Evolutionary conservation across 2,113 vertebrate genomes (phyloP).

Genomic region (Gambusia affinis): DNA sequence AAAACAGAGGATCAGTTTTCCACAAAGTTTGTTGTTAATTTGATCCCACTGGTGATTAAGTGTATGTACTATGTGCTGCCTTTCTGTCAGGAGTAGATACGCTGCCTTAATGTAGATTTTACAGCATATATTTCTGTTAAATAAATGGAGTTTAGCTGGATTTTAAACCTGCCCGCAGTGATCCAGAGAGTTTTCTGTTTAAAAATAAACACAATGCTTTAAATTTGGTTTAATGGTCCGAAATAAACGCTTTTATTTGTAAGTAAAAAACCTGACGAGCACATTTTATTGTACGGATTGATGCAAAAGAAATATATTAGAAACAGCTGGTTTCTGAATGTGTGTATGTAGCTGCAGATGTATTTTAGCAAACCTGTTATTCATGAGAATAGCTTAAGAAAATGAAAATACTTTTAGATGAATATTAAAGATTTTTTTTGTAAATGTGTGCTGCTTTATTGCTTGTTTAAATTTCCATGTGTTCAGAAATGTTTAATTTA

Average conservation of each 20-base stretch:
- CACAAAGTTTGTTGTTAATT: background rate
- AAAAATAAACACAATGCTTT: background rate
- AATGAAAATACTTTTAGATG: background rate
- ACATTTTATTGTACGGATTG: background rate
- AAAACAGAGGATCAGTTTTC: background rate
- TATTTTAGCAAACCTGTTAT: background rate
- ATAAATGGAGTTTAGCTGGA: background rate
- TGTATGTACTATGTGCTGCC: background rate
- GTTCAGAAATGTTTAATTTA: background rate
- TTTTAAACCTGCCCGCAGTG: background rate
- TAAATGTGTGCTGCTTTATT: background rate
- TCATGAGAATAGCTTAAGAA: background rate
- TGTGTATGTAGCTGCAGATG: background rate
- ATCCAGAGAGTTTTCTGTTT: background rate
- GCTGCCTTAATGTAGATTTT: background rate
- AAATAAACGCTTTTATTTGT: background rate
- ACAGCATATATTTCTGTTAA: background rate
- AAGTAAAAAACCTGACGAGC: background rate
- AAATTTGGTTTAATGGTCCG: background rate
- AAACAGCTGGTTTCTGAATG: background rate
- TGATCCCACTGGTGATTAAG: background rate
- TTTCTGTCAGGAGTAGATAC: background rate
- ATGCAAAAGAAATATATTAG: background rate
- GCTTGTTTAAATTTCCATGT: background rate
- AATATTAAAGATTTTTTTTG: background rate